Conservation (phyloP, 2,888 invertebrate species). For the Pseudoips prasinana region DNA sequence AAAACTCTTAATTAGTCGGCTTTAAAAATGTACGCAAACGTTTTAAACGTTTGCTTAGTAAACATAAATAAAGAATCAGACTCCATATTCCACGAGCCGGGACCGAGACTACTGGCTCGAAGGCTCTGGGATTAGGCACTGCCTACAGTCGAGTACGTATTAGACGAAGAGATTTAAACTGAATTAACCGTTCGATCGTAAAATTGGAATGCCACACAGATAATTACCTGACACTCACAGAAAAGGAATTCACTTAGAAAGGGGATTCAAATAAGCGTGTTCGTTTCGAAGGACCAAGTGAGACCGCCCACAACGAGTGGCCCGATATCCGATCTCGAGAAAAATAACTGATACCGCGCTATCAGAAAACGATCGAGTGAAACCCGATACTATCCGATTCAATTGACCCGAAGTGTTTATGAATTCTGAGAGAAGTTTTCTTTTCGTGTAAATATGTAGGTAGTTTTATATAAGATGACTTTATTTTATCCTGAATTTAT, state of each 20-base stretch:
- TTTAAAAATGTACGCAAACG: slow-evolving; percentile 24
- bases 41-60: slow-evolving; percentile 22
- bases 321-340: slow-evolving; percentile 53
- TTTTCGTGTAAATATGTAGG: too few relatives aligned
- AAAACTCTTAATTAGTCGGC: slow-evolving; percentile 27
- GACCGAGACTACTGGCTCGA: slow-evolving; percentile 56
- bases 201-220: slow-evolving; percentile 82
- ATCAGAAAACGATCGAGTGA: slow-evolving; percentile 57
- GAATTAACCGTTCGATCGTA: slow-evolving; percentile 82
- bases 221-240: slow-evolving; percentile 83
- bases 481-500: too few relatives aligned
- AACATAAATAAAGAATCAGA: slow-evolving; percentile 38
- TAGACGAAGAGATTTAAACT: slow-evolving; percentile 81
- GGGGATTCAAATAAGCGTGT: slow-evolving; percentile 78
- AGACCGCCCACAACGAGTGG: slow-evolving; percentile 47
- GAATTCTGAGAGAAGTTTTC: slow-evolving; percentile 23
- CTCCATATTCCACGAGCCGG: slow-evolving; percentile 43
- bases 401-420: slow-evolving; percentile 49
- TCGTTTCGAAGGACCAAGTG: slow-evolving; percentile 66
- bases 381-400: slow-evolving; percentile 62
- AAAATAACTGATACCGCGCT: slow-evolving; percentile 63
- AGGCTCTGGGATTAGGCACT: slow-evolving; percentile 74
- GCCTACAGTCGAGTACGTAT: slow-evolving; percentile 70
- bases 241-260: slow-evolving; percentile 77
- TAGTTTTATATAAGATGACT: too few relatives aligned